Evolutionary conservation across 2,888 invertebrate species (phyloP), one percentile per base, ranked within the genome.

Genomic region (Rhagophthalmus giganteus): DNA sequence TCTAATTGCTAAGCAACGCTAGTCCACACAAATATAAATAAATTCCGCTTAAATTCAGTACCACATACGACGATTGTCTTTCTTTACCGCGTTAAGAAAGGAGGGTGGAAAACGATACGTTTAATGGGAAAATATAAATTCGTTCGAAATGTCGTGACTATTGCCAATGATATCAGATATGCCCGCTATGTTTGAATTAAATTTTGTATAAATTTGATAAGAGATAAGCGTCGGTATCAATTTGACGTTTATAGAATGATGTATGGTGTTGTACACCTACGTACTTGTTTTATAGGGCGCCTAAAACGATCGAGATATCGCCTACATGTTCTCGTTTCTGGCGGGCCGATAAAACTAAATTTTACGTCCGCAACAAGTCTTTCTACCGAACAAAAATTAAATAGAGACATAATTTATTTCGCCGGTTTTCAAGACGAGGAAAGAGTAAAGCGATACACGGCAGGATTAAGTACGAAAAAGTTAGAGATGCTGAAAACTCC

Each of bases 191-290:
- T 71, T 70, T 70, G 69, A 69, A 71, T 72, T 71, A 70, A 70
- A 70, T 70, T 71, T 70, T 71, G 70, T 71, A 71, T 72, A 72
- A 72, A 72, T 71, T 72, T 71, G 72, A 72, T 72, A 57, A 57
- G 13, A 61, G 70, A 70, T 69, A 69, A 64, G 56, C 49, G 54
- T 53, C 55, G 58, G 61, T 66, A 70, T 70, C 69, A 66, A 69
- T 70, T 68, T 68, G 69, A 69, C 70, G 67, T 68, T 60, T 60
- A 59, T 57, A 49, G 57, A 56, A 59, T 60, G 60, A 62, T 56
- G 60, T 59, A 60, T 60, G 50, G 47, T 31, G 40, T 30, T 45
- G 44, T 45, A 41, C 49, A 54, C 49, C 38, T 49, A 44, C 32
- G 35, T 42, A 46, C 47, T 34, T 48, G 47, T 49, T 54, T 45